Evolutionary conservation across 2,113 vertebrate species (phyloP), one percentile per base, ranked within the genome.

Genomic region (Cromileptes altivelis): DNA sequence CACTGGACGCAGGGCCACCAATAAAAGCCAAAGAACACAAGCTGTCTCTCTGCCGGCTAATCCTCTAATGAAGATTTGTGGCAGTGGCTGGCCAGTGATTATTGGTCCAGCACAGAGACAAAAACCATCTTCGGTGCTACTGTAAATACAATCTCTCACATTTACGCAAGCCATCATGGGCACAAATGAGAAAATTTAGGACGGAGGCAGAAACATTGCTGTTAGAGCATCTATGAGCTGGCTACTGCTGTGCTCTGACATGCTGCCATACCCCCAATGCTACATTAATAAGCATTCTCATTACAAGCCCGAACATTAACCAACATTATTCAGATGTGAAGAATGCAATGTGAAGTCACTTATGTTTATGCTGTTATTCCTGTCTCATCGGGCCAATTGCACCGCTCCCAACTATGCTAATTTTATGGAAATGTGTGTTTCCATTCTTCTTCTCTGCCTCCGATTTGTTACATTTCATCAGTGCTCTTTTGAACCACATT

Each of bases 31-130:
- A 94, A 56, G 89, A 91, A 93, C 89, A 86, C 90, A 88, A 86
- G 91, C 93, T 87, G 88, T 92, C 92, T 90, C 90, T 76, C 88
- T 85, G 86, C 73, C 63, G 80, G 87, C 90, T 94, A 93, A 95
- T 94, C 93, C 81, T 76, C 86, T 94, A 95, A 95, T 94, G 91
- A 95, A 95, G 94, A 95, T 95, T 91, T 94, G 93, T 93, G 89
- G 89, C 78, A 13, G 78, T 80, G 82, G 86, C 91, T 88, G 82
- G 76, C 65, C 90, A 81, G 91, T 92, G 93, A 93, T 94, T 94
- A 95, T 92, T 93, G 86, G 62, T 70, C 84, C 75, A 25, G 84
- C 81, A 65, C 87, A 82, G 50, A 82, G 58, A 91, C 78, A 89
- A 93, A 93, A 93, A 90, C 25, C 86, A 84, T 87, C 75, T 81